A percentile compares a stretch with the other conserved stretches of the same genome.
Evolutionary conservation across 2,113 vertebrate genomes (phyloP).

Genomic region (Pomatorhinus ruficollis): DNA sequence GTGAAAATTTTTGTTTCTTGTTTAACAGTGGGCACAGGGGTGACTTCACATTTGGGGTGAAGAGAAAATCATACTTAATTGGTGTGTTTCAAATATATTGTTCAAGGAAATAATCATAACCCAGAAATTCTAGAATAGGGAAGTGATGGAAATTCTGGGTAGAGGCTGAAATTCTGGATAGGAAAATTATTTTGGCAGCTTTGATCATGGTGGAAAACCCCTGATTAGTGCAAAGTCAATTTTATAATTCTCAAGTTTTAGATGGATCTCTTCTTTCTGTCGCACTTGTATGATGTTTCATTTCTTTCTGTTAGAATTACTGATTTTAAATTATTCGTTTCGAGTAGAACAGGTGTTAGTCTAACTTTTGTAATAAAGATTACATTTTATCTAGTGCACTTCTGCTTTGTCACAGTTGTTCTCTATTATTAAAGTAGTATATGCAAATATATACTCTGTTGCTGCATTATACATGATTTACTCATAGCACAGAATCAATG

Average conservation of each 20-base stretch:
- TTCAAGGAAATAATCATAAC: not conserved
- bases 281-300: not conserved
- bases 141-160: not conserved
- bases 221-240: not conserved
- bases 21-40: not conserved
- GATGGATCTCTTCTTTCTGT: not conserved
- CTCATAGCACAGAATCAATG: not conserved
- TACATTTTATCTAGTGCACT: not conserved
- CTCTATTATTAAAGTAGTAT: not conserved
- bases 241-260: not conserved
- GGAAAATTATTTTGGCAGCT: conserved; percentile 17
- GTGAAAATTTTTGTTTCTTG: not conserved
- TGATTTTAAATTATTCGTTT: not conserved
- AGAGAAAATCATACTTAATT: not conserved
- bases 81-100: not conserved
- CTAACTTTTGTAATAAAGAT: not conserved
- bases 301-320: not conserved
- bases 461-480: not conserved
- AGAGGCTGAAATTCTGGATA: not conserved
- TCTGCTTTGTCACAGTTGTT: not conserved
- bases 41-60: not conserved
- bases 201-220: not conserved
- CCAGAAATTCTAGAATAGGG: not conserved
- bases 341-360: not conserved
- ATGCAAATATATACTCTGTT: not conserved